phyloP scores from a whole-genome alignment of 2,113 vertebrate genomes.

The Mystacornis crossleyi region DNA sequence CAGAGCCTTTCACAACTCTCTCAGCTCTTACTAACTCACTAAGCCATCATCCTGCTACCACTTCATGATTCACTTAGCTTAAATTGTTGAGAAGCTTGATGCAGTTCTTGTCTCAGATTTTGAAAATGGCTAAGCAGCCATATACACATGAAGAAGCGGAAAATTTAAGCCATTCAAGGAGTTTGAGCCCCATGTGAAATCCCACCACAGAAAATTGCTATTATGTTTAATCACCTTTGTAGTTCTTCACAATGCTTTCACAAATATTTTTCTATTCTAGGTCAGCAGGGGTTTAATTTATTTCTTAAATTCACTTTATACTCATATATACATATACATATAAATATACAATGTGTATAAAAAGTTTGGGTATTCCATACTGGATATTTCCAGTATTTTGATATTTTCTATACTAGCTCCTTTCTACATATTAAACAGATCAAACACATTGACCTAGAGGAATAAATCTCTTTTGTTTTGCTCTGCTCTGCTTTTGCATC shows the following conservation, averaged over 20 bases:
- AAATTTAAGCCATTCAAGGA: background rate
- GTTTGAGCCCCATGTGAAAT: background rate
- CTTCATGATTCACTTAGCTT: background rate
- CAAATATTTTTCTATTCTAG: background rate
- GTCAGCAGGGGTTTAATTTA: background rate
- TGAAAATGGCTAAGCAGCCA: background rate
- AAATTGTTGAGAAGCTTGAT: background rate
- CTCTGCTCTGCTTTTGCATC: background rate
- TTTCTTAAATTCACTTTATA: background rate
- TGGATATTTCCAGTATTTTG: background rate
- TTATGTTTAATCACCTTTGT: background rate
- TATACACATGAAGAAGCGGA: background rate
- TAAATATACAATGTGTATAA: background rate
- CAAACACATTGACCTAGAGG: background rate
- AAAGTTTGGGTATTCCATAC: background rate
- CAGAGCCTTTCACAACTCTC: background rate
- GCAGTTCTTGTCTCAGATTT: background rate
- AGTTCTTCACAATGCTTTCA: background rate
- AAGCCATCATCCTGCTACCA: background rate
- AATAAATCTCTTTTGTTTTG: background rate
- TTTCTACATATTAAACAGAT: background rate
- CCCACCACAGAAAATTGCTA: background rate
- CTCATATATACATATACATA: background rate
- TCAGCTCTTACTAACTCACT: background rate
- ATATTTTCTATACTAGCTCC: background rate